Evolutionary conservation across 1,140 invertebrate genomes (phyloP).

Genomic region (Meteorus sp.): DNA sequence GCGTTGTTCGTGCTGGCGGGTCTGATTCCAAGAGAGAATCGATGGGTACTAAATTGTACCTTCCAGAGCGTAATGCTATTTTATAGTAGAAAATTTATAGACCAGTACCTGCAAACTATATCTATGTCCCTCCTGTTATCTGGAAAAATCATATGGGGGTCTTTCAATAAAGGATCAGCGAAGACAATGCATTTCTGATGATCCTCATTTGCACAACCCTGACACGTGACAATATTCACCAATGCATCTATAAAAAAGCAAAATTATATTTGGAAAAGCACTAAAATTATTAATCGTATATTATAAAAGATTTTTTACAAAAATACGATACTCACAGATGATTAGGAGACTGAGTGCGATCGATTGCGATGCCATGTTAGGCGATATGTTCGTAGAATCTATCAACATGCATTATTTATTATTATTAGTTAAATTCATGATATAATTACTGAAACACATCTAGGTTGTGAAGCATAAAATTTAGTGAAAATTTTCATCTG

Average conservation of each 20-base stretch:
- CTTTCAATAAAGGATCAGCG: constrained; percentile 63
- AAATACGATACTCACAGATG: constrained; percentile 2
- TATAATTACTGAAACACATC: too few relatives aligned
- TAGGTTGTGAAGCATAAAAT: too few relatives aligned
- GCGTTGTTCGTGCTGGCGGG: too few relatives aligned
- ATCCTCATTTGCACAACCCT: constrained; percentile 58
- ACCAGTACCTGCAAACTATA: constrained; percentile 60
- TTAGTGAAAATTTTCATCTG: too few relatives aligned
- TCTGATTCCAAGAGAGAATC: too few relatives aligned
- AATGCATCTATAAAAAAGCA: constrained; percentile 13
- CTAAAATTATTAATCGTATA: too few relatives aligned
- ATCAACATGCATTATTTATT: too few relatives aligned
- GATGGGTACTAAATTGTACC: too few relatives aligned
- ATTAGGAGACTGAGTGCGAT: neutral
- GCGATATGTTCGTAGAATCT: too few relatives aligned
- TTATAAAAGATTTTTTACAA: neutral
- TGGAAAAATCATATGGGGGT: constrained; percentile 63
- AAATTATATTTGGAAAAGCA: too few relatives aligned
- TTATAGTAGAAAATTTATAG: too few relatives aligned
- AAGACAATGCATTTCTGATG: constrained; percentile 61
- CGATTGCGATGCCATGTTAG: neutral
- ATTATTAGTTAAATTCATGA: too few relatives aligned
- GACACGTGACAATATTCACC: constrained; percentile 23
- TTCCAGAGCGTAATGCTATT: neutral
- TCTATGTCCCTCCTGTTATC: constrained; percentile 65